phyloP scores from a whole-genome alignment of 2,113 vertebrate genomes.

The Pelvicachromis taeniatus region DNA sequence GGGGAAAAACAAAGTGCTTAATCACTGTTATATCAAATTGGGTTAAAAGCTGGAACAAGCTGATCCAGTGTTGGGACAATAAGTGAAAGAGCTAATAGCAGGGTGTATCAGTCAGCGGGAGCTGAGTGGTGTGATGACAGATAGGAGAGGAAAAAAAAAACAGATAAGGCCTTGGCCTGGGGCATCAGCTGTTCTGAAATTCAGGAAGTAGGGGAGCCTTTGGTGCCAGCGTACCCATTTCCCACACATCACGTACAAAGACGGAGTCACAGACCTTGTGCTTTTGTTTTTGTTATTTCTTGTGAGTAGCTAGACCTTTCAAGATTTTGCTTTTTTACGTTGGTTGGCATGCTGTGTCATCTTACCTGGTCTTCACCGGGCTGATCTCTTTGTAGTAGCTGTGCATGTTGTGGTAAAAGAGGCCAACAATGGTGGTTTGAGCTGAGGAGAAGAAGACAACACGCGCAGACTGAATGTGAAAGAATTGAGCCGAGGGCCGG shows the following conservation, averaged over 20 bases:
- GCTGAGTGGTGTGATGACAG: constrained; percentile 55
- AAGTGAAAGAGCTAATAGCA: constrained; percentile 39
- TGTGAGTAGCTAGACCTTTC: background rate
- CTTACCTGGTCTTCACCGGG: constrained; percentile 84
- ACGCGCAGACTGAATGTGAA: background rate
- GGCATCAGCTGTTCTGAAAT: constrained; percentile 9
- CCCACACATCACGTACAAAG: constrained; percentile 29
- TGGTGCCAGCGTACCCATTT: background rate
- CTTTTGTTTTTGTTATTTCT: background rate
- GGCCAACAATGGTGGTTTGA: constrained; percentile 88
- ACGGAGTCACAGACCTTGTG: background rate
- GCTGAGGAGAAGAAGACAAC: constrained; percentile 61
- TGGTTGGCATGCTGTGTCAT: background rate
- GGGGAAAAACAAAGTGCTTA: background rate
- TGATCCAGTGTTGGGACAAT: constrained; percentile 6
- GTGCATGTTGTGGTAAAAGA: constrained; percentile 90
- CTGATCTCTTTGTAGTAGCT: constrained; percentile 79
- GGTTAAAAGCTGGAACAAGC: constrained; percentile 2
- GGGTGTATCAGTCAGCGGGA: constrained; percentile 62
- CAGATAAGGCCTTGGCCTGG: constrained; percentile 55
- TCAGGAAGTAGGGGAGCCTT: constrained; percentile 44
- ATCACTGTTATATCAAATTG: background rate
- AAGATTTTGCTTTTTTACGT: background rate
- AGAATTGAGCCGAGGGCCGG: background rate
- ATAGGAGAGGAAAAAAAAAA: constrained; percentile 15